phyloP scores from a whole-genome alignment of 2,888 invertebrate genomes.

The Agonopterix heracliana region DNA sequence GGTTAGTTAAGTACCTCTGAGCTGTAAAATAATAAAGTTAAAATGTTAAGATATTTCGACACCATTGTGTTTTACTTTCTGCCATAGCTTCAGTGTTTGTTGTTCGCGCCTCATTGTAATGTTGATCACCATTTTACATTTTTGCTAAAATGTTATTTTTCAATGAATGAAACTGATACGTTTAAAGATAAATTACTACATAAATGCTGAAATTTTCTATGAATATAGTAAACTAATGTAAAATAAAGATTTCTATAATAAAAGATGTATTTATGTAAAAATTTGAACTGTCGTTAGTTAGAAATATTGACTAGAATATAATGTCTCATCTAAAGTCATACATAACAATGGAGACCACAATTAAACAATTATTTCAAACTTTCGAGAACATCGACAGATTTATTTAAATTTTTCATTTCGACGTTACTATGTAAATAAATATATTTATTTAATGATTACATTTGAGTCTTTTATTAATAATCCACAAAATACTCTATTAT shows the following conservation, averaged over 20 bases:
- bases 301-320: conserved; percentile 35
- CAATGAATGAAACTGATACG: conserved; percentile 14
- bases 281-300: conserved; percentile 45
- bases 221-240: conserved; percentile 41
- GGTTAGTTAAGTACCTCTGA: conserved; percentile 54
- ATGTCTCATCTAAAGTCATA: conserved; percentile 32
- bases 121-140: conserved; percentile 14
- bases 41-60: conserved; percentile 3
- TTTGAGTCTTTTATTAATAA: conserved; percentile 40
- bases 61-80: conserved; percentile 22
- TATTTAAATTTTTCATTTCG: conserved; percentile 51
- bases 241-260: conserved; percentile 57
- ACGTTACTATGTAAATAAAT: conserved; percentile 73
- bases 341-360: conserved; percentile 31
- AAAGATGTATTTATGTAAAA: conserved; percentile 67
- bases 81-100: conserved; percentile 59
- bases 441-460: conserved; percentile 73
- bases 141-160: conserved; percentile 16
- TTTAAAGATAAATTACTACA: conserved; percentile 10
- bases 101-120: conserved; percentile 31
- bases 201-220: conserved; percentile 38
- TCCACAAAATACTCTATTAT: too few relatives aligned
- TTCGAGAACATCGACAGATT: conserved; percentile 63
- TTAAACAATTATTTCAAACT: conserved; percentile 34
- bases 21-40: conserved; percentile 39